These are phyloP conservation scores for Oryctes rhinoceros DNA, from an alignment of 1,140 invertebrate species.

Conservation along the genomic window DNA sequence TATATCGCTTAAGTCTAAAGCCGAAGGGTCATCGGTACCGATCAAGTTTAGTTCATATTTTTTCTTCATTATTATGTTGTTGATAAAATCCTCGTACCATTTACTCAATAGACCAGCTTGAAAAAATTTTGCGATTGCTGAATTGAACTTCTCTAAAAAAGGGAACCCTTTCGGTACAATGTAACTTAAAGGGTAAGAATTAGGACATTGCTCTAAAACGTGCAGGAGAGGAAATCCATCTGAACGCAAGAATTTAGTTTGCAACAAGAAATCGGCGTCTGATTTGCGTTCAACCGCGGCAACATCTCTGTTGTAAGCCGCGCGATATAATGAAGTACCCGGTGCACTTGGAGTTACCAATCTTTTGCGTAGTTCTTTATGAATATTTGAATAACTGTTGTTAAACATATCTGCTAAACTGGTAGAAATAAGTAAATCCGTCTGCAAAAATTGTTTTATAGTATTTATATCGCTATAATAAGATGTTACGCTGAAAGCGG, in stretches of 20 bases:
- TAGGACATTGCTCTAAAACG: slow-evolving; percentile 60
- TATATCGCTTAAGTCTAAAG: slow-evolving; percentile 31
- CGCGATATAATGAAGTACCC: slow-evolving; percentile 3
- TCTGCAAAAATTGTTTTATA: slow-evolving; percentile 57
- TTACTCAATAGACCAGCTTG: slow-evolving; percentile 44
- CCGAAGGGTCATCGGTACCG: not conserved
- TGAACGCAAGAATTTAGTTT: slow-evolving; percentile 35
- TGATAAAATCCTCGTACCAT: slow-evolving; percentile 56
- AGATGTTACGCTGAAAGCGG: slow-evolving; percentile 53
- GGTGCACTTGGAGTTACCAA: not conserved
- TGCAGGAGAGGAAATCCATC: slow-evolving; percentile 53
- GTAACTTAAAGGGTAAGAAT: slow-evolving; percentile 55
- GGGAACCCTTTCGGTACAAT: slow-evolving; percentile 47
- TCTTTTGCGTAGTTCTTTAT: slow-evolving; percentile 25
- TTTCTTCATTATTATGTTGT: slow-evolving; percentile 41
- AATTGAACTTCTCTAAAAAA: slow-evolving; percentile 43
- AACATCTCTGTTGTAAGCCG: slow-evolving; percentile 41
- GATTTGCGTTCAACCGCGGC: slow-evolving; percentile 44
- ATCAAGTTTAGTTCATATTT: slow-evolving; percentile 11
- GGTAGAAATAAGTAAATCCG: slow-evolving; percentile 53
- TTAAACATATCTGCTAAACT: slow-evolving; percentile 52
- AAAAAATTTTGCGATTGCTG: slow-evolving; percentile 33
- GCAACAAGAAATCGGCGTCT: slow-evolving; percentile 38
- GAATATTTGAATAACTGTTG: slow-evolving; percentile 32
- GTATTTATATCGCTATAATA: slow-evolving; percentile 60